A percentile compares a stretch with the other conserved stretches of the same genome.
Conservation (phyloP, 2,113 vertebrate genomes). For the Ophthalmotilapia sp. region DNA sequence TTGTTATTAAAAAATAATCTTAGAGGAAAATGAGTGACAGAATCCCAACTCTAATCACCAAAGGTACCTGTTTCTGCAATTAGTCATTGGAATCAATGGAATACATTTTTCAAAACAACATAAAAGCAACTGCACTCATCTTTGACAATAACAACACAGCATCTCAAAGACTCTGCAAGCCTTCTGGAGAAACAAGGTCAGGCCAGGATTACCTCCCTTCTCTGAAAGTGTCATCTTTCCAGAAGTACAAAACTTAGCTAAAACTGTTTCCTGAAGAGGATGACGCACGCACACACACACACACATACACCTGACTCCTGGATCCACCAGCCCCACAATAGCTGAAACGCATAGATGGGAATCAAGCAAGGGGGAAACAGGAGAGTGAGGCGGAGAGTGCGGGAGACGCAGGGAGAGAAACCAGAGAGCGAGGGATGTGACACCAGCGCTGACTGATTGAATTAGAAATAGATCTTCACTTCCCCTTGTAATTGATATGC, state of each 20-base stretch:
- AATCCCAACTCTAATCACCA: background rate
- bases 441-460: constrained; percentile 57
- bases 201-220: background rate
- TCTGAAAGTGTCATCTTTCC: background rate
- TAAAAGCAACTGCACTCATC: background rate
- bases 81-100: background rate
- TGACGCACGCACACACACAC: background rate
- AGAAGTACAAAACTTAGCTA: background rate
- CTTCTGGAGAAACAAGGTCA: background rate
- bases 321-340: background rate
- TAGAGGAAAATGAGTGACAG: background rate
- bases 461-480: constrained; percentile 61
- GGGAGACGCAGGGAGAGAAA: background rate
- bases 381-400: background rate
- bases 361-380: background rate
- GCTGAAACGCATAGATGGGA: constrained; percentile 3
- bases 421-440: constrained; percentile 33
- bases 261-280: background rate
- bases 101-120: background rate
- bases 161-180: background rate
- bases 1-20: background rate
- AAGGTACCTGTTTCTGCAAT: background rate
- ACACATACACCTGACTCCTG: background rate
- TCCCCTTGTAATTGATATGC: constrained; percentile 61
- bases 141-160: background rate